These are phyloP conservation scores for Drosophila parthenogenetica DNA, from an alignment of 2,888 invertebrate species.

Conservation along the genomic window DNA sequence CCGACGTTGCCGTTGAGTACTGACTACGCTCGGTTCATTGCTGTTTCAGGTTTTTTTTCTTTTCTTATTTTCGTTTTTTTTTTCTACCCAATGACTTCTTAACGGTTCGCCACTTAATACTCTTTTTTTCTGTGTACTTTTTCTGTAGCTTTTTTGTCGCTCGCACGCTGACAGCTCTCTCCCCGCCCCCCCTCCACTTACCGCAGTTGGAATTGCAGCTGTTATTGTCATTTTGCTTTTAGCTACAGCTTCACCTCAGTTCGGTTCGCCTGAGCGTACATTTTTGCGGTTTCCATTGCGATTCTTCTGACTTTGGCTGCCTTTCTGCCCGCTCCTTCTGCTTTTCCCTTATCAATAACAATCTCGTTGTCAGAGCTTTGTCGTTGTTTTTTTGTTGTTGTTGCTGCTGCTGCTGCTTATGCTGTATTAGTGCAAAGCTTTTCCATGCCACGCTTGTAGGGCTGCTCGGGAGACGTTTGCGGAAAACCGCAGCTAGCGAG, in stretches of 20 bases:
- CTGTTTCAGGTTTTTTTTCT: conserved; percentile 54
- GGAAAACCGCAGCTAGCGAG: conserved; percentile 25
- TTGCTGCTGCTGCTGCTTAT: conserved; percentile 43
- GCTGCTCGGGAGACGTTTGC: conserved; percentile 49
- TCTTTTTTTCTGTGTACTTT: conserved; percentile 37
- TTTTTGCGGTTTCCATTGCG: conserved; percentile 47
- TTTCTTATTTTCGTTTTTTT: conserved; percentile 13
- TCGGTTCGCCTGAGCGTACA: conserved; percentile 49
- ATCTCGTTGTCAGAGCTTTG: conserved; percentile 63
- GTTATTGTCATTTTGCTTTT: conserved; percentile 78
- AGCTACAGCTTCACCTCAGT: conserved; percentile 52
- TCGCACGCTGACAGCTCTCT: conserved; percentile 26
- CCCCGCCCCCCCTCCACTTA: background rate
- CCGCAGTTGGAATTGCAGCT: conserved; percentile 62
- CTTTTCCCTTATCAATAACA: conserved; percentile 51
- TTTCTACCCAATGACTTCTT: conserved; percentile 77
- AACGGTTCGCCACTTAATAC: conserved; percentile 79
- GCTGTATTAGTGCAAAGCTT: conserved; percentile 23
- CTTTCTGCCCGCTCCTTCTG: conserved; percentile 8
- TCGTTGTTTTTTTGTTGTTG: conserved; percentile 39
- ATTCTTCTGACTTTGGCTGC: conserved; percentile 35
- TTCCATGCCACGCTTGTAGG: conserved; percentile 72
- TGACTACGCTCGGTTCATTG: conserved; percentile 36
- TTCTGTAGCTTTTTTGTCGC: conserved; percentile 33
- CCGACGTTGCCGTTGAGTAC: conserved; percentile 11